Percentiles rank a stretch among this genome's conserved stretches.
phyloP scores from a whole-genome alignment of 2,888 invertebrate genomes.

The Callyntrura guangdongensis region DNA sequence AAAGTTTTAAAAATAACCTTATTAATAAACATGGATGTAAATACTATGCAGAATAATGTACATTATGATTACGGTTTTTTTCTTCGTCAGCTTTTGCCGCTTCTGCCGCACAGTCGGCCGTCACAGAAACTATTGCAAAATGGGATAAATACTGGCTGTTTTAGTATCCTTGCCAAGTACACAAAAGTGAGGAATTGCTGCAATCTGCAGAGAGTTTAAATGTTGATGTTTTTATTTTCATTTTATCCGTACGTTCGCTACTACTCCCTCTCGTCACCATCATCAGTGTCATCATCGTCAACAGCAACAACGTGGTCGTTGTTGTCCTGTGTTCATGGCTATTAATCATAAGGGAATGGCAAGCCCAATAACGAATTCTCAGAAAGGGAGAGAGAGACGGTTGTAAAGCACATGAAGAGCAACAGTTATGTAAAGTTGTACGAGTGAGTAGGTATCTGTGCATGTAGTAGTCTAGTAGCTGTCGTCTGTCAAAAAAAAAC shows the following conservation, averaged over 20 bases:
- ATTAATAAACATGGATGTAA: constrained; percentile 49
- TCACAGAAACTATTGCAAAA: too few species aligned
- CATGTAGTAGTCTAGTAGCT: constrained; percentile 39
- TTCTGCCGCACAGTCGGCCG: too few species aligned
- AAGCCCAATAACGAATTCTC: constrained; percentile 41
- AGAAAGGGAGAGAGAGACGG: constrained; percentile 19
- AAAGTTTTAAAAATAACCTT: constrained; percentile 28
- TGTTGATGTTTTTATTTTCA: constrained; percentile 15
- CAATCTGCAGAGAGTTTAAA: background rate
- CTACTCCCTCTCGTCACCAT: constrained; percentile 13
- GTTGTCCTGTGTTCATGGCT: constrained; percentile 50
- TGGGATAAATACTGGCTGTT: too few species aligned
- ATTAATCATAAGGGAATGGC: constrained; percentile 54
- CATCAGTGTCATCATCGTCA: constrained; percentile 44
- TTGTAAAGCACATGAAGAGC: constrained; percentile 29
- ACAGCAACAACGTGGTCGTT: constrained; percentile 29
- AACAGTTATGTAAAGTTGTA: constrained; percentile 30
- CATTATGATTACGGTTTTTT: constrained; percentile 7
- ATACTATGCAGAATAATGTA: constrained; percentile 43
- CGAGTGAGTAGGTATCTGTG: background rate
- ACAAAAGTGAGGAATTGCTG: background rate
- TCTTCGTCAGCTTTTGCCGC: background rate
- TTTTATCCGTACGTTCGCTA: constrained; percentile 15
- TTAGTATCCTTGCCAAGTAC: too few species aligned
- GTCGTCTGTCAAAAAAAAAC: constrained; percentile 45